A percentile compares a stretch with the other conserved stretches of the same genome.
phyloP scores from a whole-genome alignment of 2,113 vertebrate species.

The Hyla sarda region DNA sequence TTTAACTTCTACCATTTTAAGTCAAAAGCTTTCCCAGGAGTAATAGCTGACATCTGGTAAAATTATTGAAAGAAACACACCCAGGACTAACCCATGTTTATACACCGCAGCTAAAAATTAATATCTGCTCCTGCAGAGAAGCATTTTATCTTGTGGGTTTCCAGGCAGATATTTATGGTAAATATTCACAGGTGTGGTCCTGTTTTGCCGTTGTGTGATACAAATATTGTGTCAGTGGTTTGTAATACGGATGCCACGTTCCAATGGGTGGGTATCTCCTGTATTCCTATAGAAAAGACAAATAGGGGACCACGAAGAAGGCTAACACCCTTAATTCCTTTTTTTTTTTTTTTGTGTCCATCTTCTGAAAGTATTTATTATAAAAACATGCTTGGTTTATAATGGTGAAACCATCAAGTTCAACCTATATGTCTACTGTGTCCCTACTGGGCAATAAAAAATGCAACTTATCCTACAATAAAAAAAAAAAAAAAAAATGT shows the following conservation, averaged over 20 bases:
- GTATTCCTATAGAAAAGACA: background rate
- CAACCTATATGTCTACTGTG: too few relatives aligned
- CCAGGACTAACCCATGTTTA: background rate
- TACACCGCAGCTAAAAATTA: conserved; percentile 43
- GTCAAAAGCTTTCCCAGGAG: conserved; percentile 33
- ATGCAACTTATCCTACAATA: too few relatives aligned
- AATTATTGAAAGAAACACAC: conserved; percentile 56
- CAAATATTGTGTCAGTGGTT: conserved; percentile 12
- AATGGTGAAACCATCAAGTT: too few relatives aligned
- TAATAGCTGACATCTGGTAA: conserved; percentile 58
- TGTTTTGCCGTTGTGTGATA: background rate
- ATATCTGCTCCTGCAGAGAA: conserved; percentile 42
- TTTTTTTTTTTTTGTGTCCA: background rate
- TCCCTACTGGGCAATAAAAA: too few relatives aligned
- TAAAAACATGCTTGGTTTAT: too few relatives aligned
- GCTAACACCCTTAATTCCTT: too few relatives aligned
- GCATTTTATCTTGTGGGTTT: conserved; percentile 21
- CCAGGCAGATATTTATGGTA: conserved; percentile 35
- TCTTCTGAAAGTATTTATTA: background rate
- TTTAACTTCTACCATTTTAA: conserved; percentile 60
- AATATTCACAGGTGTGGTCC: conserved; percentile 44
- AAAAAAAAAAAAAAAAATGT: too few relatives aligned
- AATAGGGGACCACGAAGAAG: too few relatives aligned
- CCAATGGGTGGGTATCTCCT: background rate
- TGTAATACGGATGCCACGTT: background rate